These are phyloP conservation scores for Chelon labrosus DNA, from an alignment of 2,797 vertebrate species.

Conservation along the genomic window DNA sequence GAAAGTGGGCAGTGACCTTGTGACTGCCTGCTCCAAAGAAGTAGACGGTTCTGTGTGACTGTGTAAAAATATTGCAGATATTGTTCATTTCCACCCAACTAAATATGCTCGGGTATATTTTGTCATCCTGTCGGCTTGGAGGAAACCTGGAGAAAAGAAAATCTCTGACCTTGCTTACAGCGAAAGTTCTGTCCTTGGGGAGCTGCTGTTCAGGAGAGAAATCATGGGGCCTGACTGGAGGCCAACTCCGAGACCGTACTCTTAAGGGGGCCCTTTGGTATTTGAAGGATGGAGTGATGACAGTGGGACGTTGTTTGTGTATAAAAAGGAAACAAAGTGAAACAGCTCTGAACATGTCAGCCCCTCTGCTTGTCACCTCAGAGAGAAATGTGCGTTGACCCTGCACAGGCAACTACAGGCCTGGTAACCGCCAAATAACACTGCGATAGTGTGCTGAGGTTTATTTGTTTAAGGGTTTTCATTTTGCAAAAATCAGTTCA, in stretches of 20 bases:
- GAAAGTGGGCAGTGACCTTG: conserved; percentile 33
- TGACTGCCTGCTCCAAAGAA: conserved; percentile 27
- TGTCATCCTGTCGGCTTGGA: conserved; percentile 26
- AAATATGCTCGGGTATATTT: conserved; percentile 11
- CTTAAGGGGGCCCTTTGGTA: conserved; percentile 74
- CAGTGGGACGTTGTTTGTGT: conserved; percentile 81
- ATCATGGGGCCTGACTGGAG: conserved; percentile 61
- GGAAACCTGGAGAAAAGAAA: conserved; percentile 19
- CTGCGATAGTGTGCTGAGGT: conserved; percentile 31
- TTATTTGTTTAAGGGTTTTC: conserved; percentile 2
- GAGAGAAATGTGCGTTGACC: conserved; percentile 71
- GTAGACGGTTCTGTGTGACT: conserved; percentile 11
- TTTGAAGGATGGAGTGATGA: conserved; percentile 84
- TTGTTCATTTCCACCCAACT: conserved; percentile 15
- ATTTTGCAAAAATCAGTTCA: neutral
- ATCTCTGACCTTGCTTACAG: conserved; percentile 37
- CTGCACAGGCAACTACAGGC: conserved; percentile 46
- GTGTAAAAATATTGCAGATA: neutral
- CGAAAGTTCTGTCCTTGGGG: conserved; percentile 61
- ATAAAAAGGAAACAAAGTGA: conserved; percentile 79
- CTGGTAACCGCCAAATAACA: conserved; percentile 58
- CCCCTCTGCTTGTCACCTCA: conserved; percentile 61
- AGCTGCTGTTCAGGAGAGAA: conserved; percentile 59
- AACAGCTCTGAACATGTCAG: conserved; percentile 78
- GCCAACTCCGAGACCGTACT: conserved; percentile 51